Conservation (phyloP, 1,140 invertebrate species). For the Heliconius hermathena region DNA sequence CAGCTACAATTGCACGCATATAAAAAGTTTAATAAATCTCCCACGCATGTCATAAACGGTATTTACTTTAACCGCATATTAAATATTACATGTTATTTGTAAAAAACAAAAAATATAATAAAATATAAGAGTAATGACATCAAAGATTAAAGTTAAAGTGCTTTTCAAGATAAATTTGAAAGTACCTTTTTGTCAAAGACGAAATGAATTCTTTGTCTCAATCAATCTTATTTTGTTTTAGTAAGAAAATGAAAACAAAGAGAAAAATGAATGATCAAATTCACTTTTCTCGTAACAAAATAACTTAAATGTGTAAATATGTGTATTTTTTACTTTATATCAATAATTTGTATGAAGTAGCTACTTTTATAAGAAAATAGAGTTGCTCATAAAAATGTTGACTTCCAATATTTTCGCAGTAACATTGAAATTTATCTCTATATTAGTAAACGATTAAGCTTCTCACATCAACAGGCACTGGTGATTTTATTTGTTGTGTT, state of each 20-base stretch:
- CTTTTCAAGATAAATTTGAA: neutral
- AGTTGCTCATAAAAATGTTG: neutral
- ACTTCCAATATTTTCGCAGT: neutral
- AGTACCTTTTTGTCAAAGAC: neutral
- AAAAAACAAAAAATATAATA: neutral
- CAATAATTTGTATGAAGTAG: neutral
- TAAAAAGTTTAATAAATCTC: neutral
- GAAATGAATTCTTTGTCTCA: neutral
- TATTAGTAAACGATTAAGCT: neutral
- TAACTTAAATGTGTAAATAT: no score
- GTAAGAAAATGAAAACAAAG: neutral
- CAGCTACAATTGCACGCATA: neutral
- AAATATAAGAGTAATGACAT: neutral
- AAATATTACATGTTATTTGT: neutral
- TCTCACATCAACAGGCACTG: neutral
- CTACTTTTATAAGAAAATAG: neutral
- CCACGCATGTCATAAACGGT: neutral
- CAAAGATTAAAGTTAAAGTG: neutral
- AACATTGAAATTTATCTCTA: neutral
- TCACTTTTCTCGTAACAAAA: neutral
- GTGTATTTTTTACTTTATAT: neutral
- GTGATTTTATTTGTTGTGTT: neutral
- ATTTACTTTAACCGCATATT: neutral
- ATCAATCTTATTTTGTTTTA: neutral
- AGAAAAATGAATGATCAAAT: neutral